These are phyloP conservation scores for Netta rufina DNA, from an alignment of 2,797 vertebrate genomes.

Conservation along the genomic window DNA sequence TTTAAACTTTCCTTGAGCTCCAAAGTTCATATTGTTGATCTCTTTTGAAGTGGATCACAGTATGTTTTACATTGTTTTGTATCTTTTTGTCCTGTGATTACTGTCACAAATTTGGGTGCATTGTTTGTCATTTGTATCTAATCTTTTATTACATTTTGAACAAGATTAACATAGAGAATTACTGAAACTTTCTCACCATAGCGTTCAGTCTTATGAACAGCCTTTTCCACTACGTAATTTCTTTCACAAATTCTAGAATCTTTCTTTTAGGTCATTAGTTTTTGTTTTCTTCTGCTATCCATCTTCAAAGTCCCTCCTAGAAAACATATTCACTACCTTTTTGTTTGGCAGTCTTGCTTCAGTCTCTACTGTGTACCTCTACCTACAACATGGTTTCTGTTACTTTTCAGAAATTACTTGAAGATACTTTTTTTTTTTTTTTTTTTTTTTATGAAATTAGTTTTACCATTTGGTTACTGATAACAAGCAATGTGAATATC, in stretches of 20 bases:
- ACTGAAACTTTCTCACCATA: not conserved
- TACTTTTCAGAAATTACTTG: not conserved
- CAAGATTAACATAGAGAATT: not conserved
- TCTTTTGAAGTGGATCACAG: not conserved
- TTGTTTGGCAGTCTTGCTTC: not conserved
- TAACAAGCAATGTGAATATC: not conserved
- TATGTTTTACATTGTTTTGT: not conserved
- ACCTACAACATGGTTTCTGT: not conserved
- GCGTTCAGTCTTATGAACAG: not conserved
- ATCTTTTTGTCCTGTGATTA: not conserved
- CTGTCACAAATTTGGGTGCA: fast-evolving
- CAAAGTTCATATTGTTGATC: not conserved
- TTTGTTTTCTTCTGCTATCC: fast-evolving
- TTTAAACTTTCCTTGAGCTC: not conserved
- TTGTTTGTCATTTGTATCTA: not conserved
- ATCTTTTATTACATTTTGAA: not conserved
- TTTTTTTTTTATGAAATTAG: not conserved
- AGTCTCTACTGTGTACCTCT: not conserved
- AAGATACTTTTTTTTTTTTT: not conserved
- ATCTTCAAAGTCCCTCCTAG: not conserved
- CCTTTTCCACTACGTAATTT: not conserved
- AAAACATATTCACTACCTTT: not conserved
- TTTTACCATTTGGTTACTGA: not conserved
- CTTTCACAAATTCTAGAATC: not conserved
- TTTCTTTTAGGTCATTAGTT: not conserved